A percentile compares a stretch with the other conserved stretches of the same genome.
These are phyloP conservation scores for Enteromius afrohamiltoni DNA, from an alignment of 2,797 vertebrate species.

Conservation along the genomic window DNA sequence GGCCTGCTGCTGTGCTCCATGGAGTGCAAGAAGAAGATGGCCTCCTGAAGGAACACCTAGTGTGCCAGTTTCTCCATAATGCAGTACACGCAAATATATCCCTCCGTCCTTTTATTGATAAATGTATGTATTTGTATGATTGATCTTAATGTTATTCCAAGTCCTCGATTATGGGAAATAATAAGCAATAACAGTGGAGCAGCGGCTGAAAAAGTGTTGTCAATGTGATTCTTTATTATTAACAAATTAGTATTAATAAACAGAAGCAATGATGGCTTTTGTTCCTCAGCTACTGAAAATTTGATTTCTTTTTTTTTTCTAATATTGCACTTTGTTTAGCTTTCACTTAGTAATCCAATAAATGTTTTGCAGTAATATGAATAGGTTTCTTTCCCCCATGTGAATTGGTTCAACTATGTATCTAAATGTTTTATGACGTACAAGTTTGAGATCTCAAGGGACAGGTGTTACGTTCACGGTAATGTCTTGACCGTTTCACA, in stretches of 20 bases:
- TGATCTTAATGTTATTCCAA: neutral
- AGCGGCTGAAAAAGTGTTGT: neutral
- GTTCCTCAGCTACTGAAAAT: constrained; percentile 28
- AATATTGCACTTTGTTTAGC: constrained; percentile 66
- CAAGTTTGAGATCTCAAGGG: neutral
- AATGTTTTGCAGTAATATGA: constrained; percentile 39
- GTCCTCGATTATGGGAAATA: neutral
- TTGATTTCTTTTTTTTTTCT: constrained; percentile 17
- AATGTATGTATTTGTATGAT: neutral
- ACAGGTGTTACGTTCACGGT: constrained; percentile 2
- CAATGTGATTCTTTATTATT: neutral
- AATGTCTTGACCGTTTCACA: constrained; percentile 41
- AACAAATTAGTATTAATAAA: constrained; percentile 26
- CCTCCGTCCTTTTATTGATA: neutral
- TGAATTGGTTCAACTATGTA: neutral
- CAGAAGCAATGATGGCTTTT: constrained; percentile 11
- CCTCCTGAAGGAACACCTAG: constrained; percentile 57
- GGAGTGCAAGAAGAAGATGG: constrained; percentile 91
- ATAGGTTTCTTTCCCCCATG: neutral
- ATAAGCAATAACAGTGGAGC: neutral
- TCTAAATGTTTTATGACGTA: constrained; percentile 14
- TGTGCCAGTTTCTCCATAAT: neutral
- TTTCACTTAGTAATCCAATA: constrained; percentile 50
- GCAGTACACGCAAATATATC: constrained; percentile 4
- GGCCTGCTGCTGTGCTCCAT: constrained; percentile 91